Percentiles rank a stretch among this genome's conserved stretches.
Conservation (phyloP, 2,888 invertebrate species). For the Deroplatys truncata region DNA sequence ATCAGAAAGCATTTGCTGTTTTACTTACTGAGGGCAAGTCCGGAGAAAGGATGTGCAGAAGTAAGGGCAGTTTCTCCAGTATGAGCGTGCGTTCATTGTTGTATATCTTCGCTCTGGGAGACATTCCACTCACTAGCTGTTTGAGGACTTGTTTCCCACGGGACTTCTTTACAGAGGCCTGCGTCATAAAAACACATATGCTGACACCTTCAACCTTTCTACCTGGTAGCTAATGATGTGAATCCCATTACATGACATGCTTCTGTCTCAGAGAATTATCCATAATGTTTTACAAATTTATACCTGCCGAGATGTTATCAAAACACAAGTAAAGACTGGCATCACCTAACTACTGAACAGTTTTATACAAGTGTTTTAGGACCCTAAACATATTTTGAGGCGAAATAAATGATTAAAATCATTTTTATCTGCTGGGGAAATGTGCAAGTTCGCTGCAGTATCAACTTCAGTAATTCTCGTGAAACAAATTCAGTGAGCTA, state of each 20-base stretch:
- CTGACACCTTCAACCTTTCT: neutral
- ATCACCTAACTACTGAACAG: too few relatives aligned
- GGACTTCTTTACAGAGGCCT: constrained; percentile 54
- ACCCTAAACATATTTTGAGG: too few relatives aligned
- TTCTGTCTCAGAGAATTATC: neutral
- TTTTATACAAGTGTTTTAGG: too few relatives aligned
- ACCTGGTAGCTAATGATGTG: neutral
- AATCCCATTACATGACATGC: neutral
- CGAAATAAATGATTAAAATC: too few relatives aligned
- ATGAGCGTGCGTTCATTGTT: constrained; percentile 48
- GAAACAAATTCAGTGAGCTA: too few relatives aligned
- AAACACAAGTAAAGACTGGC: too few relatives aligned
- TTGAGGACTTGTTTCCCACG: constrained; percentile 53
- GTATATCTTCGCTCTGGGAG: constrained; percentile 50
- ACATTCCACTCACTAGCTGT: constrained; percentile 61
- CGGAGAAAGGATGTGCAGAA: constrained; percentile 70
- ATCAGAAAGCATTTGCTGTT: neutral
- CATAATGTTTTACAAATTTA: neutral
- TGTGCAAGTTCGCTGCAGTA: too few relatives aligned
- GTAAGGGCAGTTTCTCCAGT: constrained; percentile 66
- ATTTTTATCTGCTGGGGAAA: too few relatives aligned
- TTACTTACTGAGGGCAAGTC: constrained; percentile 63
- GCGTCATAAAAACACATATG: constrained; percentile 34
- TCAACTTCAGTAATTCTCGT: too few relatives aligned
- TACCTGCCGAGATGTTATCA: too few relatives aligned